Percentiles rank a stretch among this genome's conserved stretches.
phyloP scores from a whole-genome alignment of 1,140 invertebrate species.

The Formica exsecta region DNA sequence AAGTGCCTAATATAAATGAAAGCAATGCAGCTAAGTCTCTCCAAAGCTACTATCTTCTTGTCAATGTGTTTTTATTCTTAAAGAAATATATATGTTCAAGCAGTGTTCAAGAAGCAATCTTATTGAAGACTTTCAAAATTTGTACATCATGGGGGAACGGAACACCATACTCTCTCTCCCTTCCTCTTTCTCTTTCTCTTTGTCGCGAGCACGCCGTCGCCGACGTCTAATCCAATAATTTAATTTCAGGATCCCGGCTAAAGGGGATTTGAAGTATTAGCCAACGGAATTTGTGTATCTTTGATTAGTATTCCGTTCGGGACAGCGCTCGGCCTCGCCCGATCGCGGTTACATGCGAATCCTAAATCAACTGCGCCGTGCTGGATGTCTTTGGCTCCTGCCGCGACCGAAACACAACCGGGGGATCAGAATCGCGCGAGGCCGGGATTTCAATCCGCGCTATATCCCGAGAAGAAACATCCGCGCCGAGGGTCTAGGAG shows the following conservation, averaged over 20 bases:
- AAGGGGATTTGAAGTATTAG: slow-evolving; percentile 87
- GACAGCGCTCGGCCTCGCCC: slow-evolving; percentile 80
- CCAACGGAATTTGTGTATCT: slow-evolving; percentile 86
- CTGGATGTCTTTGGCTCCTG: slow-evolving; percentile 63
- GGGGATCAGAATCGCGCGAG: slow-evolving; percentile 64
- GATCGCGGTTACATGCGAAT: slow-evolving; percentile 84
- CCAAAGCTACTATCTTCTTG: neutral
- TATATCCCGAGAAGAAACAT: slow-evolving; percentile 68
- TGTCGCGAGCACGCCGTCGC: slow-evolving; percentile 70
- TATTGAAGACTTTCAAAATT: slow-evolving; percentile 43
- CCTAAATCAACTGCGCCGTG: slow-evolving; percentile 81
- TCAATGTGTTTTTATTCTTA: neutral
- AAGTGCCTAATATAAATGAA: neutral
- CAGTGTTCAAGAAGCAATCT: slow-evolving; percentile 16
- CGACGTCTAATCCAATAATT: slow-evolving; percentile 86
- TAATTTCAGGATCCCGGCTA: slow-evolving; percentile 85
- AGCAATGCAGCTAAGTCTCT: neutral
- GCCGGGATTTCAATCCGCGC: slow-evolving; percentile 67
- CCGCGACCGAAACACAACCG: slow-evolving; percentile 56
- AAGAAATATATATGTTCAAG: slow-evolving; percentile 5
- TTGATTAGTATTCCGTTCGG: slow-evolving; percentile 87
- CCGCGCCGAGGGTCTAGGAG: slow-evolving; percentile 47
- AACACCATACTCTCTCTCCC: slow-evolving; percentile 3
- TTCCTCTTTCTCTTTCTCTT: neutral
- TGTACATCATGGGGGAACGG: neutral